phyloP scores from a whole-genome alignment of 2,888 invertebrate genomes.

The Cantharis rufa region DNA sequence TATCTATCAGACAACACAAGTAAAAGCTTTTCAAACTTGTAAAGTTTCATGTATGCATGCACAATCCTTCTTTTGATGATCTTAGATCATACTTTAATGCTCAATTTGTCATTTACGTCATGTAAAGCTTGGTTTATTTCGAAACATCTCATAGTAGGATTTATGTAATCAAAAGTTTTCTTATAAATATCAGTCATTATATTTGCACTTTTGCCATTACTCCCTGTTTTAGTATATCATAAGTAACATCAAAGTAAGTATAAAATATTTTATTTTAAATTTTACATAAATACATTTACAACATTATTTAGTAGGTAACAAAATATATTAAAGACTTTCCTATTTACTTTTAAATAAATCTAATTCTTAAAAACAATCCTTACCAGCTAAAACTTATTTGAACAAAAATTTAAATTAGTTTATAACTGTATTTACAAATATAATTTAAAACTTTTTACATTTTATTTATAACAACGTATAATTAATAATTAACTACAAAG shows the following conservation, averaged over 20 bases:
- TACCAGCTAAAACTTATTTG: not conserved
- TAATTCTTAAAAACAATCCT: not conserved
- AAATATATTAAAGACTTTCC: conserved; percentile 26
- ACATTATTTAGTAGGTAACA: conserved; percentile 28
- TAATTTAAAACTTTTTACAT: not conserved
- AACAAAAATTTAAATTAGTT: not conserved
- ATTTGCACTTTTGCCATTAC: not conserved
- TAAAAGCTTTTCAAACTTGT: not conserved
- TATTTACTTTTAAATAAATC: not conserved
- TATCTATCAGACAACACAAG: not conserved
- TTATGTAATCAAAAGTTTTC: not conserved
- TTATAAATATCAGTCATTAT: not conserved
- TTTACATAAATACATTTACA: conserved; percentile 31
- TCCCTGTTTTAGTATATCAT: not conserved
- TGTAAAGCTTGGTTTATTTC: not conserved
- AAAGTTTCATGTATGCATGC: not conserved
- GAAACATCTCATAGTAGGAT: not conserved
- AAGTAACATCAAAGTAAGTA: not conserved
- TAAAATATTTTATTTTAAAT: conserved; percentile 30
- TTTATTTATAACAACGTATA: not conserved
- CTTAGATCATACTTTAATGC: not conserved
- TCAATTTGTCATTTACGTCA: not conserved
- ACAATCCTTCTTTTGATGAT: not conserved
- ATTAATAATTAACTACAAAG: not conserved
- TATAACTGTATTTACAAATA: not conserved